Evolutionary conservation across 2,888 invertebrate genomes (phyloP).

Genomic region (Carterocephalus palaemon): DNA sequence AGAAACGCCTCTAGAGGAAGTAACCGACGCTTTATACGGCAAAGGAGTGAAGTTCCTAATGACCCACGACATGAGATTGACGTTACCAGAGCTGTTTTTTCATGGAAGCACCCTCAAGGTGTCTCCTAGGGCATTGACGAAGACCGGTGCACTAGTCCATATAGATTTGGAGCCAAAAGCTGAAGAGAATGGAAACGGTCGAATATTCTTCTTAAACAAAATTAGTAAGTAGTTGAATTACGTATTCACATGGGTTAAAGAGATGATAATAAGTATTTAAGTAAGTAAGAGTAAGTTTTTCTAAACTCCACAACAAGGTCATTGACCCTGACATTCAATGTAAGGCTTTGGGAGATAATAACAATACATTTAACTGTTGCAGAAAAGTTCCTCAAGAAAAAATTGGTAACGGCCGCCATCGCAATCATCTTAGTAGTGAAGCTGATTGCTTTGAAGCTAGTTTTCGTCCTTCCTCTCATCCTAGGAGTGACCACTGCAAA

Average conservation of each 20-base stretch:
- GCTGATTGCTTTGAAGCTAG: slow-evolving; percentile 87
- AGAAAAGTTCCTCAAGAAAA: slow-evolving; percentile 88
- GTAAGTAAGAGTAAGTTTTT: no score
- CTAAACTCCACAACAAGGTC: no score
- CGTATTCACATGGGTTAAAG: no score
- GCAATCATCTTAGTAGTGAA: slow-evolving; percentile 88
- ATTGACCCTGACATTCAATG: no score
- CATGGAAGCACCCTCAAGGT: slow-evolving; percentile 85
- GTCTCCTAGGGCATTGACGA: slow-evolving; percentile 85
- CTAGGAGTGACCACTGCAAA: slow-evolving; percentile 90
- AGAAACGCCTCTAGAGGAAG: slow-evolving; percentile 85
- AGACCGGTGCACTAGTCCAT: slow-evolving; percentile 86
- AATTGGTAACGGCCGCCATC: slow-evolving; percentile 85
- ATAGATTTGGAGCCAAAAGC: slow-evolving; percentile 82
- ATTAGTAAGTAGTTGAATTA: slow-evolving; percentile 83
- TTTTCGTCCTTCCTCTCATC: slow-evolving; percentile 88
- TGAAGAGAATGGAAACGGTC: slow-evolving; percentile 68
- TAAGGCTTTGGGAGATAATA: no score
- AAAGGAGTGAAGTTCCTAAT: slow-evolving; percentile 86
- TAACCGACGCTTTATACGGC: slow-evolving; percentile 84
- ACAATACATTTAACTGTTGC: no score
- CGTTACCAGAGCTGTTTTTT: slow-evolving; percentile 85
- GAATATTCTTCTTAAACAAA: slow-evolving; percentile 84
- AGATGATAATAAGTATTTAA: no score
- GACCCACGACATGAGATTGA: slow-evolving; percentile 86